Conservation (phyloP, 1,140 invertebrate species). For the Psix sp. region DNA sequence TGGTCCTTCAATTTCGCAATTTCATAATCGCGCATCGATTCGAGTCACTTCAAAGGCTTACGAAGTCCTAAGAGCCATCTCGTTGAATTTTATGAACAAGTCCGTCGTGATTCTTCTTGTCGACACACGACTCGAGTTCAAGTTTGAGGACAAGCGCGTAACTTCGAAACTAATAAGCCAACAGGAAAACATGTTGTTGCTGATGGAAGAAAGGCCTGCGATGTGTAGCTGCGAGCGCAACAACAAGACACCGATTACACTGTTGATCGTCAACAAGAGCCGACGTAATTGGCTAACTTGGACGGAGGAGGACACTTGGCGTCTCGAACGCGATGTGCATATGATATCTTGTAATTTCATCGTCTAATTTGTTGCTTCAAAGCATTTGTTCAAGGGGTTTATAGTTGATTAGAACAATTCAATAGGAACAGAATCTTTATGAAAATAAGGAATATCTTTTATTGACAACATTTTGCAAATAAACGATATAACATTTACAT, state of each 20-base stretch:
- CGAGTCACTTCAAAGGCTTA: conserved; percentile 3
- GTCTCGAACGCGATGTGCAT: conserved; percentile 56
- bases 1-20: background rate
- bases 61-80: conserved; percentile 7
- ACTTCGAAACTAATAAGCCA: conserved; percentile 59
- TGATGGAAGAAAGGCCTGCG: conserved; percentile 45
- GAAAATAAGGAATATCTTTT: too few relatives aligned
- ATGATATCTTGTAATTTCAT: conserved; percentile 44
- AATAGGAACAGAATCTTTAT: too few relatives aligned
- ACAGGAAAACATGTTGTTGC: conserved; percentile 50
- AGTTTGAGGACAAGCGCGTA: conserved; percentile 58
- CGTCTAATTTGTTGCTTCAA: conserved; percentile 14
- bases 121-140: conserved; percentile 47
- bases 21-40: conserved; percentile 19
- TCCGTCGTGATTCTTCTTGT: conserved; percentile 54
- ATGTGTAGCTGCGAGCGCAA: conserved; percentile 41
- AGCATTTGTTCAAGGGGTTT: conserved; percentile 11
- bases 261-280: conserved; percentile 56
- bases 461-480: too few relatives aligned
- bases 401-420: background rate
- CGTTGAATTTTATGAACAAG: conserved; percentile 47
- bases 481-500: too few relatives aligned
- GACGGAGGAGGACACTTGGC: conserved; percentile 54
- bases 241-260: conserved; percentile 59
- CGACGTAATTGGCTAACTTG: conserved; percentile 60